phyloP scores from a whole-genome alignment of 2,888 invertebrate genomes.

The Pollenia griseotomentosa region DNA sequence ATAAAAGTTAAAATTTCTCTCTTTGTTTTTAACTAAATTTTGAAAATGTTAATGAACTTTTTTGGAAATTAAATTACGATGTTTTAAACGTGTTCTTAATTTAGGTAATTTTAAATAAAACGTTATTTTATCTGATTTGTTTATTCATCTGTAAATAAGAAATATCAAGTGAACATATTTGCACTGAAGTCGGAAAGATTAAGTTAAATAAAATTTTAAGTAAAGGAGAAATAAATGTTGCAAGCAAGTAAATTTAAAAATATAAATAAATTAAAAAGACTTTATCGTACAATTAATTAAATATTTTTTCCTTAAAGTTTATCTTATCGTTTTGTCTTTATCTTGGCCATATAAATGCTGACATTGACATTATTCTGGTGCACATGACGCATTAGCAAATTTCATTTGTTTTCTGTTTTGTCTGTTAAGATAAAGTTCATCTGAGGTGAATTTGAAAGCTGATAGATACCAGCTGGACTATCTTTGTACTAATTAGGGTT shows the following conservation, averaged over 20 bases:
- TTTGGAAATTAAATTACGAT: too few species aligned
- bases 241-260: not conserved
- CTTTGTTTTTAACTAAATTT: too few species aligned
- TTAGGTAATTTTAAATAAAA: too few species aligned
- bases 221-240: conserved; percentile 11
- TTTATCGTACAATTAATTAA: not conserved
- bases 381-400: conserved; percentile 52
- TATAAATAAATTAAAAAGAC: conserved; percentile 11
- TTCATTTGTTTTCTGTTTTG: not conserved
- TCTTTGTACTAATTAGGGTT: too few species aligned
- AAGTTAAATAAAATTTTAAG: conserved; percentile 6
- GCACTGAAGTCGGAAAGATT: not conserved
- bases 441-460: too few species aligned
- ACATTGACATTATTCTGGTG: conserved; percentile 54
- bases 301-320: conserved; percentile 13
- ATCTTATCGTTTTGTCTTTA: conserved; percentile 48
- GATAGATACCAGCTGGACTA: too few species aligned
- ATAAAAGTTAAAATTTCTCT: too few species aligned
- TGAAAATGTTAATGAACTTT: too few species aligned
- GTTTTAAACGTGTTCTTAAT: too few species aligned
- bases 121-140: too few species aligned
- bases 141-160: not conserved
- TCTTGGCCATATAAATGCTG: conserved; percentile 19
- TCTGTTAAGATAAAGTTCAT: conserved; percentile 8
- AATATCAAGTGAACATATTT: not conserved